Evolutionary conservation across 2,888 invertebrate genomes (phyloP).

Genomic region (Conchocele bisecta): DNA sequence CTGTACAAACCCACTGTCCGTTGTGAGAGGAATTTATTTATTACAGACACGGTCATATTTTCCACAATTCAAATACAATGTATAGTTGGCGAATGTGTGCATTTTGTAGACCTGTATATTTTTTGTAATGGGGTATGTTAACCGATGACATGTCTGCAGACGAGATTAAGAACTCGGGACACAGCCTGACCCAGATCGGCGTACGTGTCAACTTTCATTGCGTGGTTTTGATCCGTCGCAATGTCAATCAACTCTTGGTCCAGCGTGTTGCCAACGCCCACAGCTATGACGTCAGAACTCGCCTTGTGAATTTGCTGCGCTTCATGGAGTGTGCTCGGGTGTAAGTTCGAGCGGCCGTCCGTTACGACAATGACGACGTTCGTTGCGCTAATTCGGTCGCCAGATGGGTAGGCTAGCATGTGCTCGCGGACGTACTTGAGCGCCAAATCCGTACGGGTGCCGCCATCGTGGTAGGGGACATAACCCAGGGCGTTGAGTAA

Average conservation of each 20-base stretch:
- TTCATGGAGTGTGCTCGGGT: constrained; percentile 14
- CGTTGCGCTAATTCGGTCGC: constrained; percentile 39
- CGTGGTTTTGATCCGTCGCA: constrained; percentile 21
- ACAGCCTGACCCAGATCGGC: constrained; percentile 18
- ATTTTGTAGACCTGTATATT: too few species aligned
- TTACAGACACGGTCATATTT: too few species aligned
- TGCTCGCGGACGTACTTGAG: constrained; percentile 19
- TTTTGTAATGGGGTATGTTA: neutral
- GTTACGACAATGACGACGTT: constrained; percentile 48
- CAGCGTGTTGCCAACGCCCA: constrained; percentile 24
- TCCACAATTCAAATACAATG: too few species aligned
- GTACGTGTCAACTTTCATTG: neutral
- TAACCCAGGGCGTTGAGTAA: constrained; percentile 46
- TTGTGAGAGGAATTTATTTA: too few species aligned
- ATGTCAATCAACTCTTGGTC: constrained; percentile 21
- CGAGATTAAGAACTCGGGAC: constrained; percentile 12
- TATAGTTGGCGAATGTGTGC: too few species aligned
- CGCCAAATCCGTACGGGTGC: constrained; percentile 31
- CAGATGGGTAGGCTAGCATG: constrained; percentile 1
- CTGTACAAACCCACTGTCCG: too few species aligned
- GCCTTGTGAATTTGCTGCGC: constrained; percentile 20
- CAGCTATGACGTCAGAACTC: constrained; percentile 28
- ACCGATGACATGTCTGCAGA: constrained; percentile 19
- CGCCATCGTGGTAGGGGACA: constrained; percentile 52
- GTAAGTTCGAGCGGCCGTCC: constrained; percentile 24